Percentiles rank a stretch among this genome's conserved stretches.
Evolutionary conservation across 2,113 vertebrate species (phyloP).

Genomic region (Silurus asotus): DNA sequence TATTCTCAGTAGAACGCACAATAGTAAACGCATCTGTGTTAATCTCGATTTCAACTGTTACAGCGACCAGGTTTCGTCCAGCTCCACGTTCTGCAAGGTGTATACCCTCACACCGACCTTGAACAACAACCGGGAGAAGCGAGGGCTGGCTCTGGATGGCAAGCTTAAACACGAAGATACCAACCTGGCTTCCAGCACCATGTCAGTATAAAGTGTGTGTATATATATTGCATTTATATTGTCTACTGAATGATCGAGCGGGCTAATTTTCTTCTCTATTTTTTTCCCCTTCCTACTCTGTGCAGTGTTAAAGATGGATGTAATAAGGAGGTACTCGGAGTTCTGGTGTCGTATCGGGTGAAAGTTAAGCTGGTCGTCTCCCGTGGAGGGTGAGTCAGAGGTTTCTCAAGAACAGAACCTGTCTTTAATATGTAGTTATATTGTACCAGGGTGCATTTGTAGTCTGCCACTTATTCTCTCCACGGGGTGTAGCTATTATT

Average conservation of each 20-base stretch:
- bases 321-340: constrained; percentile 80
- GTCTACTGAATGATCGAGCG: not conserved
- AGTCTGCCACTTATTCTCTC: constrained; percentile 13
- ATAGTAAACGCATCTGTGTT: not conserved
- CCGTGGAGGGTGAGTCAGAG: constrained; percentile 72
- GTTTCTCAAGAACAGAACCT: not conserved
- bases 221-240: not conserved
- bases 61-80: constrained; percentile 87
- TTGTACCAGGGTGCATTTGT: constrained; percentile 18
- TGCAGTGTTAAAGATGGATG: constrained; percentile 76
- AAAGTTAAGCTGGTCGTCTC: constrained; percentile 80
- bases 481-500: not conserved
- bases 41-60: not conserved
- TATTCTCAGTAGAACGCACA: not conserved
- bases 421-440: constrained; percentile 17
- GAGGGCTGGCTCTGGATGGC: constrained; percentile 86
- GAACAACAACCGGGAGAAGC: constrained; percentile 85
- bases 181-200: constrained; percentile 90
- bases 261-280: not conserved
- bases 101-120: constrained; percentile 86
- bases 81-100: constrained; percentile 90
- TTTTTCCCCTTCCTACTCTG: not conserved
- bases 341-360: constrained; percentile 80
- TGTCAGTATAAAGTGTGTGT: constrained; percentile 65
- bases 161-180: constrained; percentile 92